Evolutionary conservation across 2,797 vertebrate genomes (phyloP), one percentile per base, ranked within the genome.

Genomic region (Danio tinwini): DNA sequence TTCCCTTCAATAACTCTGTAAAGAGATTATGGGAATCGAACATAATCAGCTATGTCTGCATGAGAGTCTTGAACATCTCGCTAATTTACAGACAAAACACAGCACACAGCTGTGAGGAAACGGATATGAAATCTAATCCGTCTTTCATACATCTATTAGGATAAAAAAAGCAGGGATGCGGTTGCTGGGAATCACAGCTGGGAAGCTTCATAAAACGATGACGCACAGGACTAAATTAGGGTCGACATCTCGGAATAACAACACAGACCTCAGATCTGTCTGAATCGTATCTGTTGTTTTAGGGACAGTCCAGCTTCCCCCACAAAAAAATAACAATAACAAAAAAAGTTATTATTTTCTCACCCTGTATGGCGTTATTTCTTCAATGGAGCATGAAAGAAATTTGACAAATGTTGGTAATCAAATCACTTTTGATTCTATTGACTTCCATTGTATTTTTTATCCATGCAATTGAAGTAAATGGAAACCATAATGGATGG

Each of bases 51-150:
- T 47, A 69, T n/a, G n/a, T 61, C 63, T 53, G 59, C 21, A 19
- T 47, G 19, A 65, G 65, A 65, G 63, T 80, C 61, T 62, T 44
- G 21, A 81, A 71, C 65, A 55, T 61, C 49, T 39, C 70, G 21
- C 42, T 62, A 71, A 76, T 64, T 50, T 55, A 47, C 16, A 81
- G 73, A 70, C 45, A 81, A 75, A 75, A 63, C 63, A 80, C 45
- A 55, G 14, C 44, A 37, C 17, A 56, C 63, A 68, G 53, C 75
- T 76, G 74, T 67, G 52, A 39, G 58, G 61, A 69, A 76, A 44
- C 40, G 17, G 59, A 63, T 70, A 58, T 61, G 49, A 63, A 69
- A 76, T 40, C 42, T 71, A 44, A 76, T 76, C 53, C 9, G 50
- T 62, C 40, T 45, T 64, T 74, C 47, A 63, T 70, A 55, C 44